Conservation (phyloP, 2,113 vertebrate genomes). For the Ammodytes dubius region DNA sequence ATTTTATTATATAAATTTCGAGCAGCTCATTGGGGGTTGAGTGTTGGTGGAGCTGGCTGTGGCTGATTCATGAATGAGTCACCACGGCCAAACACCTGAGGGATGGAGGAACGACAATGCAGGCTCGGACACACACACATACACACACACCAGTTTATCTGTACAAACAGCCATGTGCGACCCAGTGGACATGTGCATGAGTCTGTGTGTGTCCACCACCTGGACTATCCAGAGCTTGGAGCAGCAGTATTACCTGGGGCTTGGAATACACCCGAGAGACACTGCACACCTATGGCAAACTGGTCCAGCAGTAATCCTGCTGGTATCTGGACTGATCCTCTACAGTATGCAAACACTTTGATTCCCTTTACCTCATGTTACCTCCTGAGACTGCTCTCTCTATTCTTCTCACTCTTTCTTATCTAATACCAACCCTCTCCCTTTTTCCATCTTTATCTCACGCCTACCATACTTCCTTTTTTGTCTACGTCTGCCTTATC, state of each 20-base stretch:
- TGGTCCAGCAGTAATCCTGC: slow-evolving; percentile 38
- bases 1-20: slow-evolving; percentile 35
- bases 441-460: slow-evolving; percentile 62
- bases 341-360: slow-evolving; percentile 41
- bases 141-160: slow-evolving; percentile 52
- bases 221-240: slow-evolving; percentile 40
- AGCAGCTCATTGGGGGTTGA: slow-evolving; percentile 54
- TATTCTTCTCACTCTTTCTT: slow-evolving; percentile 40
- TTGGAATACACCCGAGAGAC: slow-evolving; percentile 42
- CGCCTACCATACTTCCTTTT: slow-evolving; percentile 33
- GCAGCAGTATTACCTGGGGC: slow-evolving; percentile 61
- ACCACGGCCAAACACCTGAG: slow-evolving; percentile 67
- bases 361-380: slow-evolving; percentile 56
- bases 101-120: slow-evolving; percentile 34
- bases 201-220: slow-evolving; percentile 52
- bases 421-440: slow-evolving; percentile 44
- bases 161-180: slow-evolving; percentile 51
- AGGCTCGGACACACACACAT: background rate
- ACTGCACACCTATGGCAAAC: slow-evolving; percentile 36
- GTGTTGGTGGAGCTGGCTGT: slow-evolving; percentile 53
- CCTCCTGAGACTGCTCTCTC: slow-evolving; percentile 51
- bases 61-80: slow-evolving; percentile 67
- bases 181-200: slow-evolving; percentile 35
- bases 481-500: slow-evolving; percentile 63
- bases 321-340: slow-evolving; percentile 53